Evolutionary conservation across 2,797 vertebrate genomes (phyloP).

Genomic region (Sphenopsis melanotis): DNA sequence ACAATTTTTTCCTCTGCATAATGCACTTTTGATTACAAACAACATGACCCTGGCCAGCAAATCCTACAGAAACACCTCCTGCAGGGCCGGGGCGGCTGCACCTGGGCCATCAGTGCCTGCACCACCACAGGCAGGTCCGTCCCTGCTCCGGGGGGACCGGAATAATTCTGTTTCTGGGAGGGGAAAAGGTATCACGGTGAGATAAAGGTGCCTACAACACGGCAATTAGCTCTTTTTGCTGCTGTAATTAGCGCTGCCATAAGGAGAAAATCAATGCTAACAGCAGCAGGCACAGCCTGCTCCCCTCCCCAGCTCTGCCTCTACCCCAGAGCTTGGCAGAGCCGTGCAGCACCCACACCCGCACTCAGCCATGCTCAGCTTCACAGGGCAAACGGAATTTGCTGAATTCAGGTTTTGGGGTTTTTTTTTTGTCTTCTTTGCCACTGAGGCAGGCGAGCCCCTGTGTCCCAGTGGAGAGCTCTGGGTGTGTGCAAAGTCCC

Average conservation of each 20-base stretch:
- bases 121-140: neutral
- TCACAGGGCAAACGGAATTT: neutral
- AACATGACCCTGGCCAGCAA: fast-evolving
- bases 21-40: neutral
- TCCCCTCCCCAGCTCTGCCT: neutral
- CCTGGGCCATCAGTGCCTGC: no score
- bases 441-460: fast-evolving
- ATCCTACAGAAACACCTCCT: neutral
- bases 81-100: neutral
- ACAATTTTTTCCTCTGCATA: neutral
- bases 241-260: neutral
- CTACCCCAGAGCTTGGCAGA: fast-evolving
- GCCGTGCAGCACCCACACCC: no score
- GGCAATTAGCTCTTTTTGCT: neutral
- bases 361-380: neutral
- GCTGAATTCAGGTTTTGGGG: no score
- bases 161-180: fast-evolving
- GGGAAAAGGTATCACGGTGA: neutral
- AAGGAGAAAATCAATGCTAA: neutral
- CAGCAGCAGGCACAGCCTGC: neutral
- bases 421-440: neutral
- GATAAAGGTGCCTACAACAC: neutral
- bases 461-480: neutral
- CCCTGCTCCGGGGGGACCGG: fast-evolving
- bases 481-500: neutral